These are phyloP conservation scores for Tragopan temminckii DNA, from an alignment of 2,797 vertebrate species.

Conservation along the genomic window DNA sequence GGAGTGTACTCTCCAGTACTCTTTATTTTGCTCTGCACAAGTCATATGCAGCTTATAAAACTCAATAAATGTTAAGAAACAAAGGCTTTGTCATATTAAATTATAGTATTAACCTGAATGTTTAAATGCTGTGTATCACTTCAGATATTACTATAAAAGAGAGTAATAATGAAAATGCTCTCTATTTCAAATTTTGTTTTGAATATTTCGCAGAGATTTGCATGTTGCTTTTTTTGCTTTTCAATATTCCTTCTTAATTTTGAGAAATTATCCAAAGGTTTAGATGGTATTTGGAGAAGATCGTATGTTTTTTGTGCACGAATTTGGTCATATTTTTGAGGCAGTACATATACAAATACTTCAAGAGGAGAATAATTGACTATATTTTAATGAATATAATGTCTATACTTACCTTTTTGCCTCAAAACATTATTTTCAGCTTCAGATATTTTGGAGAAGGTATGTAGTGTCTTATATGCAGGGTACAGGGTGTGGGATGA, in stretches of 20 bases:
- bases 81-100: neutral
- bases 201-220: neutral
- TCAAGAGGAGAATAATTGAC: neutral
- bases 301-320: fast-evolving
- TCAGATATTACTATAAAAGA: neutral
- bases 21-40: neutral
- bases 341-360: neutral
- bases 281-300: neutral
- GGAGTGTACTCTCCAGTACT: fast-evolving
- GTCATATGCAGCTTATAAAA: neutral
- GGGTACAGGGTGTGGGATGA: neutral
- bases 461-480: neutral
- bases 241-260: neutral
- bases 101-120: neutral
- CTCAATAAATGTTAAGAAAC: neutral
- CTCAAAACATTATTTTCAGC: neutral
- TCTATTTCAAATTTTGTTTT: neutral
- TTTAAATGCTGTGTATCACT: neutral
- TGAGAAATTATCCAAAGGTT: neutral
- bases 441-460: neutral
- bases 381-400: neutral
- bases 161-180: neutral
- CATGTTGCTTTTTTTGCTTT: neutral
- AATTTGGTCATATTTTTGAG: neutral
- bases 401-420: neutral